phyloP scores from a whole-genome alignment of 2,888 invertebrate species.

The Heliconius cydno region DNA sequence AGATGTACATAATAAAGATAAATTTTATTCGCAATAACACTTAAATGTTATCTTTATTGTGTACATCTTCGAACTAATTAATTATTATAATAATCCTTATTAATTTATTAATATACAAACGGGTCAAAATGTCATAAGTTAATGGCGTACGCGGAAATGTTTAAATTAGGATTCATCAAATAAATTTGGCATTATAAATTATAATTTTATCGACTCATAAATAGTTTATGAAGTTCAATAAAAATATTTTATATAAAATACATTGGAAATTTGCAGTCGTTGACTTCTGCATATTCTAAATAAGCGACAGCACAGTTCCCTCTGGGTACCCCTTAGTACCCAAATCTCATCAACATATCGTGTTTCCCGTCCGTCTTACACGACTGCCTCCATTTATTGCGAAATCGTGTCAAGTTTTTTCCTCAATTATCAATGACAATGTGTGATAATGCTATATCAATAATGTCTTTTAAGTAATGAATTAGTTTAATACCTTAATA shows the following conservation, averaged over 20 bases:
- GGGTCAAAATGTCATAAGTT: conserved; percentile 7
- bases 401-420: conserved; percentile 29
- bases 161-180: conserved; percentile 9
- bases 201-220: background rate
- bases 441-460: conserved; percentile 9
- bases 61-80: background rate
- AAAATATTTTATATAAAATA: background rate
- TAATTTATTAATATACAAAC: background rate
- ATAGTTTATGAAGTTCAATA: background rate
- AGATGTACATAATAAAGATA: background rate
- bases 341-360: background rate
- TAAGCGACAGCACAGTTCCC: background rate
- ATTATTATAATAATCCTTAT: background rate
- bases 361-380: conserved; percentile 1
- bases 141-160: conserved; percentile 2
- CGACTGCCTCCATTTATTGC: conserved; percentile 14
- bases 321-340: too few species aligned
- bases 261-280: background rate
- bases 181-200: background rate
- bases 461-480: background rate
- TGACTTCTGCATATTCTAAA: too few species aligned
- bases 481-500: conserved; percentile 3
- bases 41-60: too few species aligned
- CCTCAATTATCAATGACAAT: conserved; percentile 18
- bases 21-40: background rate